A percentile compares a stretch with the other conserved stretches of the same genome.
Evolutionary conservation across 2,113 vertebrate genomes (phyloP).

Genomic region (Nerophis ophidion): DNA sequence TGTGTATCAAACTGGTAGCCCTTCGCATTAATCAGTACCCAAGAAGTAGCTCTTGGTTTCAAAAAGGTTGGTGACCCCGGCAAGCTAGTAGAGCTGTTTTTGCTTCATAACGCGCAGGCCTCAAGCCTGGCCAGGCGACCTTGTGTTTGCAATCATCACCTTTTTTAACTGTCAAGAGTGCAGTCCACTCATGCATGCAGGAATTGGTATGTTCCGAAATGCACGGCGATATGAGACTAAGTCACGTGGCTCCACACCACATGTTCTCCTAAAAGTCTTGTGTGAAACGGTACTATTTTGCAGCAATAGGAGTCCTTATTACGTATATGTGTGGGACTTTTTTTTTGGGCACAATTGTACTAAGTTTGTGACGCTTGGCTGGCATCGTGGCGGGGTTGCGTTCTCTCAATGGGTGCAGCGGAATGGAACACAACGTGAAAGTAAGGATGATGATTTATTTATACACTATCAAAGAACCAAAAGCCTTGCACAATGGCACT

Average conservation of each 20-base stretch:
- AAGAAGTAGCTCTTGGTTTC: no score
- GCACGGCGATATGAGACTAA: constrained; percentile 52
- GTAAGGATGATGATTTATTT: no score
- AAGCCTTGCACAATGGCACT: no score
- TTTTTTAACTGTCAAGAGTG: constrained; percentile 74
- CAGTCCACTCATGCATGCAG: constrained; percentile 38
- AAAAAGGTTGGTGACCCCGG: no score
- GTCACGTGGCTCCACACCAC: constrained; percentile 48
- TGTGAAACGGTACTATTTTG: neutral
- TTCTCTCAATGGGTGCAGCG: no score
- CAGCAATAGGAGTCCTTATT: neutral
- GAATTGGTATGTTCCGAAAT: constrained; percentile 55
- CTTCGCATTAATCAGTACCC: no score
- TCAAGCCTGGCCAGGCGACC: constrained; percentile 70
- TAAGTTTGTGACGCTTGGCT: no score
- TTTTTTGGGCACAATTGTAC: neutral
- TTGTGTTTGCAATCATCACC: constrained; percentile 80
- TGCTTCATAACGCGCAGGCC: constrained; percentile 63
- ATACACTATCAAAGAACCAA: no score
- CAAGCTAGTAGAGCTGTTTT: constrained; percentile 67
- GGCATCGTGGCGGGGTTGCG: no score
- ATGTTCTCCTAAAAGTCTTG: constrained; percentile 49
- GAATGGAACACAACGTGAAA: no score
- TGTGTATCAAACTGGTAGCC: no score
- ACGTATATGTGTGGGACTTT: neutral